Evolutionary conservation across 2,113 vertebrate species (phyloP), one percentile per base, ranked within the genome.

Genomic region (Clarias batrachus): DNA sequence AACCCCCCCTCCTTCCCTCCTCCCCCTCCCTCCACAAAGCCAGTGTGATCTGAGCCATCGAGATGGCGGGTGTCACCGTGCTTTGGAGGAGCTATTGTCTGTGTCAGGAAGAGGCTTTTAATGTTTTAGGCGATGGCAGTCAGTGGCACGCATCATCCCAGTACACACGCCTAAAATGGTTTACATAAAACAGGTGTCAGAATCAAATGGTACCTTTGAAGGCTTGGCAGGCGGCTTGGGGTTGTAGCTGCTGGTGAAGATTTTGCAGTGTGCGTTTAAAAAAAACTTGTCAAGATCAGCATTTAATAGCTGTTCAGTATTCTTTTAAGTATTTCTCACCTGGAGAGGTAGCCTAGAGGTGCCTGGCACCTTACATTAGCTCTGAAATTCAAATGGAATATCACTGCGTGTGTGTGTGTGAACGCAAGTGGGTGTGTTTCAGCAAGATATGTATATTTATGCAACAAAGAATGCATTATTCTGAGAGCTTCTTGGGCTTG

Each of bases 271-370:
- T 88, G 92, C 93, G 88, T 94, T 94, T 93, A 94, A 91, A 90
- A 94, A 94, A 94, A 94, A 94, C 92, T 93, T 94, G 94, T 95
- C 94, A 93, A 90, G 93, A 93, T 95, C 93, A 94, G 93, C 94
- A 93, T 95, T 93, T 95, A 95, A 93, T 92, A 88, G 91, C 93
- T 93, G 90, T 86, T 93, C 90, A 87, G 87, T 62, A 48, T 57
- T 89, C 93, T 94, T 94, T 94, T 88, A 94, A 93, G 92, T 92
- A 87, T 89, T 66, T 90, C 86, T 91, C 91, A 93, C 92, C 92
- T 92, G 91, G 89, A 93, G 91, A 93, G 91, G 92, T 92, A 94
- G 93, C 94, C 92, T 89, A 90, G 74, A 94, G 94, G 93, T 92
- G 91, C 88, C 92, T 94, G 92, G 93, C 93, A 92, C 86, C 87